Conservation (phyloP, 2,113 vertebrate genomes). For the Zosterops japonicus region DNA sequence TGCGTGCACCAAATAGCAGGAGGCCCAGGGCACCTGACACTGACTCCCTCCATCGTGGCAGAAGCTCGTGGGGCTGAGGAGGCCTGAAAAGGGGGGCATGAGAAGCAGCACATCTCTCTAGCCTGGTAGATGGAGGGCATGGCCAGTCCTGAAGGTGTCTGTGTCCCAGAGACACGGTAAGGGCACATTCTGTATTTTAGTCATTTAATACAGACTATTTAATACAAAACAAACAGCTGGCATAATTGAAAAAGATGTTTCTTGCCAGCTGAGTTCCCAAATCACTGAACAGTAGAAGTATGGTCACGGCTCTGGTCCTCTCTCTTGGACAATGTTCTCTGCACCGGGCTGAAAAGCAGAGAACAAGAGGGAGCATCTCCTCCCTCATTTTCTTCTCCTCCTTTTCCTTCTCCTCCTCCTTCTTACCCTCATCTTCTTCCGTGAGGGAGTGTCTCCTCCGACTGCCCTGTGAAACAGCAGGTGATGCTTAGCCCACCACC, state of each 20-base stretch:
- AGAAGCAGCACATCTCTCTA: not conserved
- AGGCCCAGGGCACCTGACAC: not conserved
- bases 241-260: not conserved
- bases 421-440: not conserved
- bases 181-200: not conserved
- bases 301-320: not conserved
- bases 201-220: not conserved
- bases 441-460: not conserved
- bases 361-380: not conserved
- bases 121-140: not conserved
- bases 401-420: not conserved
- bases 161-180: not conserved
- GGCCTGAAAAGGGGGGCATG: not conserved
- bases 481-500: not conserved
- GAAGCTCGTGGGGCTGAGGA: not conserved
- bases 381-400: not conserved
- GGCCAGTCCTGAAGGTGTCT: not conserved
- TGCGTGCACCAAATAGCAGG: not conserved
- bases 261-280: not conserved
- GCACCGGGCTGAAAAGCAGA: not conserved
- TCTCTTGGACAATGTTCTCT: not conserved
- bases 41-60: rapidly evolving
- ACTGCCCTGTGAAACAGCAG: not conserved
- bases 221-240: not conserved
- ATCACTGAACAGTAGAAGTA: rapidly evolving